Conservation (phyloP, 2,113 vertebrate genomes). For the Chlamydotis undulata region DNA sequence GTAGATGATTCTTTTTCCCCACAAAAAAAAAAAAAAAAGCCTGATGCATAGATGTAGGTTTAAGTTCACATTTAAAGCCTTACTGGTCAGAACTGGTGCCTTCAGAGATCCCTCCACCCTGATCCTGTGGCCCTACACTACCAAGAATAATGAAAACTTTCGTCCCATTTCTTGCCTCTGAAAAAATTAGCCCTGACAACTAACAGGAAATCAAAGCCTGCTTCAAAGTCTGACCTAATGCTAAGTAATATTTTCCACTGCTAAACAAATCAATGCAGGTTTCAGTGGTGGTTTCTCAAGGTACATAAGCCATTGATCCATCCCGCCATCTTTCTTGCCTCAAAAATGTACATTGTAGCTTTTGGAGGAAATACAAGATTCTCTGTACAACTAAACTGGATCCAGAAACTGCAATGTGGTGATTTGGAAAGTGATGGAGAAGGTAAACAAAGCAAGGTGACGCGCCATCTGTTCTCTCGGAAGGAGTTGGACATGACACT, state of each 20-base stretch:
- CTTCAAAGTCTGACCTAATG: background rate
- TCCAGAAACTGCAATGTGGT: background rate
- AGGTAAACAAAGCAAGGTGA: background rate
- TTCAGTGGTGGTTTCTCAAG: background rate
- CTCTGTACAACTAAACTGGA: background rate
- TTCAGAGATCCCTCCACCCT: background rate
- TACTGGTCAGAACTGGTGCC: background rate
- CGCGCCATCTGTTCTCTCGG: slow-evolving; percentile 35
- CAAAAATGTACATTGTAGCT: background rate
- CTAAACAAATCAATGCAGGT: background rate
- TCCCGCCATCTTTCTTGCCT: background rate
- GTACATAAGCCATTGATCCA: background rate
- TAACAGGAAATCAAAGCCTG: background rate
- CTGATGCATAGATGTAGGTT: background rate
- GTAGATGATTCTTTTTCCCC: background rate
- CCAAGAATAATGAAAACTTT: background rate
- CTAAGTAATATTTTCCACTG: background rate
- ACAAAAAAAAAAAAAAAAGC: background rate
- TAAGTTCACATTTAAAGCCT: background rate
- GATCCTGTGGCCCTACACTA: background rate
- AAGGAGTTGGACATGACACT: background rate
- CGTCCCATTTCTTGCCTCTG: background rate
- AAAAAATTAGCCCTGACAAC: background rate
- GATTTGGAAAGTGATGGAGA: slow-evolving; percentile 43
- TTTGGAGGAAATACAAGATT: background rate